phyloP scores from a whole-genome alignment of 2,797 vertebrate species.

The Vireo griseus region DNA sequence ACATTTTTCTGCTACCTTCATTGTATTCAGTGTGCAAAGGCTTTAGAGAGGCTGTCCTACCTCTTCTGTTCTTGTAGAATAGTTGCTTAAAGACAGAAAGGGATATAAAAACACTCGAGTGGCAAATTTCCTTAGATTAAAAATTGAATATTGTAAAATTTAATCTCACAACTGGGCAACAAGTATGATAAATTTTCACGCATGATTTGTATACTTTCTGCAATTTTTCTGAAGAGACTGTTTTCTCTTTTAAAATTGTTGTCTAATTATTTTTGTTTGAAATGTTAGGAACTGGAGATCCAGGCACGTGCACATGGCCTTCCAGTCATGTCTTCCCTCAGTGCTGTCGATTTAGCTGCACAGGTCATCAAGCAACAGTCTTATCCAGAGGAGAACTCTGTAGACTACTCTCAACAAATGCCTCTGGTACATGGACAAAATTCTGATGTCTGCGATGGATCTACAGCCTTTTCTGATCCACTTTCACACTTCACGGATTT shows the following conservation, averaged over 20 bases:
- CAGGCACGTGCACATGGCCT: constrained; percentile 92
- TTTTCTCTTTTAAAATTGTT: neutral
- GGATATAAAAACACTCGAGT: neutral
- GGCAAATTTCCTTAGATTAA: neutral
- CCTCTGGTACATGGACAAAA: constrained; percentile 67
- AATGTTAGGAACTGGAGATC: constrained; percentile 92
- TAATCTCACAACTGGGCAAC: neutral
- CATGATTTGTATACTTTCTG: neutral
- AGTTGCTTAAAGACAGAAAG: neutral
- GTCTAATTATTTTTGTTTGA: constrained; percentile 32
- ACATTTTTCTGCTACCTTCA: neutral
- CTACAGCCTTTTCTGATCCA: constrained; percentile 90
- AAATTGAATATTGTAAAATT: neutral
- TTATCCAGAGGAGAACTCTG: constrained; percentile 83
- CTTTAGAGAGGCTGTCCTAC: neutral
- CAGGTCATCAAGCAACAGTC: constrained; percentile 85
- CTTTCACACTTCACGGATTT: constrained; percentile 97
- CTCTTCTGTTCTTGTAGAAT: neutral
- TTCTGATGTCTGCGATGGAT: constrained; percentile 75
- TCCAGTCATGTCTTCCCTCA: constrained; percentile 81
- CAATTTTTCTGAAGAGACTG: neutral
- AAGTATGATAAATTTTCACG: neutral
- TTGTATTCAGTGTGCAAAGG: neutral
- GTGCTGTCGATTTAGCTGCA: constrained; percentile 79
- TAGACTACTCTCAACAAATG: constrained; percentile 84